Conservation (phyloP, 2,113 vertebrate species). For the Nothocercus nigrocapillus region DNA sequence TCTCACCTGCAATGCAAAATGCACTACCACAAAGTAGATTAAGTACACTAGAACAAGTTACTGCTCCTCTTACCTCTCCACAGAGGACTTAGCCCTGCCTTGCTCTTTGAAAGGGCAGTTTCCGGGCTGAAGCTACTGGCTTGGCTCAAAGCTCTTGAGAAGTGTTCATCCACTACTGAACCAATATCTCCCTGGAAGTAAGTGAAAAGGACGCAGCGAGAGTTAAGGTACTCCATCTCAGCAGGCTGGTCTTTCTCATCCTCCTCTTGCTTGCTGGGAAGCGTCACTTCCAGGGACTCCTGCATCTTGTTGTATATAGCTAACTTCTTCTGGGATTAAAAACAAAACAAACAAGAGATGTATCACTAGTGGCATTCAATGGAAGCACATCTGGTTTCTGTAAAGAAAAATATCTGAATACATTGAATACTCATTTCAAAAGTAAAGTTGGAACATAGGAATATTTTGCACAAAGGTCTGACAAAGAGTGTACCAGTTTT, state of each 20-base stretch:
- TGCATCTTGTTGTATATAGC: conserved; percentile 94
- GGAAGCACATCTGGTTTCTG: conserved; percentile 33
- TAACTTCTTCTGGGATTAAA: conserved; percentile 85
- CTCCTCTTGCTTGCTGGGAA: conserved; percentile 80
- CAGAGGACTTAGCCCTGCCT: conserved; percentile 79
- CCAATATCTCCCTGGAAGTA: conserved; percentile 97
- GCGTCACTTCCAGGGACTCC: conserved; percentile 86
- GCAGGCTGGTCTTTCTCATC: conserved; percentile 90
- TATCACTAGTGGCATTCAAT: conserved; percentile 54
- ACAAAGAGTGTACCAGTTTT: neutral
- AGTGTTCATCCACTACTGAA: conserved; percentile 97
- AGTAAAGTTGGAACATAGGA: neutral
- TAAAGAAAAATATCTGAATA: conserved; percentile 5
- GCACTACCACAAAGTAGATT: neutral
- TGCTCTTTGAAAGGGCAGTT: conserved; percentile 82
- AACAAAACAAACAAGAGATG: conserved; percentile 74
- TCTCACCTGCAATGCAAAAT: conserved; percentile 55
- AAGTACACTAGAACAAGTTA: neutral
- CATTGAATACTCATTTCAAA: neutral
- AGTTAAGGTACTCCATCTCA: conserved; percentile 96
- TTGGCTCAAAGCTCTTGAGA: conserved; percentile 96
- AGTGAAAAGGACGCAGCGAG: conserved; percentile 97
- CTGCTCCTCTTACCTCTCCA: conserved; percentile 89
- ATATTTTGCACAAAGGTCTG: neutral
- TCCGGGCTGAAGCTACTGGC: conserved; percentile 85